Base-by-base conservation (phyloP, 1,140 invertebrate species). In the Drosophila orosa region DNA sequence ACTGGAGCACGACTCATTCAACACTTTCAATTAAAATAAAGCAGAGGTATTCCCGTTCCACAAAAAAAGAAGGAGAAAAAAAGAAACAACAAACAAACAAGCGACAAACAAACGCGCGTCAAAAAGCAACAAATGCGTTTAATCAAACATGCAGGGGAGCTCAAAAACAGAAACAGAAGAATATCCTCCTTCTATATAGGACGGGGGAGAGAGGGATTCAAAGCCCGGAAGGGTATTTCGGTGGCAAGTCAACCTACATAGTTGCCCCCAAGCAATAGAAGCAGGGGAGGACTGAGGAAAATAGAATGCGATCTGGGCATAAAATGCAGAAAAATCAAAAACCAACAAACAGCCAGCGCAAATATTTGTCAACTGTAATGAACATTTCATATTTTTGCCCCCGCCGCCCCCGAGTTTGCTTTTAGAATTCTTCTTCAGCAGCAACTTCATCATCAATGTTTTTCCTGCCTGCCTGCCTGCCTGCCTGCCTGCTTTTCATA, bases 311-410 rank as follows among this genome's bases (percentile, higher is more conserved):
- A 72, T 72, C 78, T 76, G 82, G 82, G 67, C 76, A 73, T 72
- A 81, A 69, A 78, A 85, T 77, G 61, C 66, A 68, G 52, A 71
- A 80, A 85, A 76, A 66, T 78, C 75, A 76, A 74, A 83, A 78
- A 82, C 57, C 61, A 48, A 74, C 74, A 72, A 78, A 78, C 71
- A 79, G 82, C 75, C 61, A 73, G 66, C 56, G 84, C 69, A 89
- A 89, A 89, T 89, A 89, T 89, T 89, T 89, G 85, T 84, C 84
- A 89, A 90, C 85, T 89, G 84, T 89, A 89, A 89, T 89, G 84
- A 89, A 89, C 85, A 90, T 90, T 89, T 89, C 84, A 89, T 90
- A 89, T 87, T 87, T 86, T 67, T 76, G 54, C 78, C 59, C 67
- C 61, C 12, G 35, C 5, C n/a, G 37, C 31, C 22, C 19, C 37